Conservation (phyloP, 2,797 vertebrate genomes). For the Sebastes dallii region DNA sequence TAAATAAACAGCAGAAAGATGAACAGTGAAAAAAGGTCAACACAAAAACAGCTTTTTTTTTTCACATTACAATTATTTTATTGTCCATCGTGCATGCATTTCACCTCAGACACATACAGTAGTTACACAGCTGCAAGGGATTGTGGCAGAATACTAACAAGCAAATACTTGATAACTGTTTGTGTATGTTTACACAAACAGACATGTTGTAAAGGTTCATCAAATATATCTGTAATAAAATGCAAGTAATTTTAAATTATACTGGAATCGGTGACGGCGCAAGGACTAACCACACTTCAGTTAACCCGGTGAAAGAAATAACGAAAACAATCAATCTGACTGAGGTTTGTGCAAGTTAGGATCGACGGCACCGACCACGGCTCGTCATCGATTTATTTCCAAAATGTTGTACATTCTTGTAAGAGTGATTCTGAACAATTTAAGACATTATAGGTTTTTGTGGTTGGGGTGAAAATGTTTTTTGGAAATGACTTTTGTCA, state of each 20-base stretch:
- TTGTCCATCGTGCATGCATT: background rate
- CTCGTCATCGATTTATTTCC: background rate
- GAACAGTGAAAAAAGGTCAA: background rate
- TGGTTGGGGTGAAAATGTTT: background rate
- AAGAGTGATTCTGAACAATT: background rate
- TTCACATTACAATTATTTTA: background rate
- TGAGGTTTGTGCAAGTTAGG: no score
- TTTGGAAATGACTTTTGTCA: background rate
- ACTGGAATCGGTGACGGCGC: no score
- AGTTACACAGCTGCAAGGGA: background rate
- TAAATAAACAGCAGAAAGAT: background rate
- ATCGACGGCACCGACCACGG: no score
- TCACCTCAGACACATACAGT: background rate
- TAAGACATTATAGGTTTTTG: background rate
- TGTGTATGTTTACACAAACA: no score
- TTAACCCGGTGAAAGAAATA: no score
- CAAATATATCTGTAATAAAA: no score
- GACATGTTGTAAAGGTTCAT: no score
- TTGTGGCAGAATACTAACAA: background rate
- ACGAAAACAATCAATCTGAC: background rate
- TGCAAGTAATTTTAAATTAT: no score
- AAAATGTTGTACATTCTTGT: background rate
- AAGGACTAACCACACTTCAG: no score
- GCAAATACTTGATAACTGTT: no score
- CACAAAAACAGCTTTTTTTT: background rate